phyloP scores from a whole-genome alignment of 2,113 vertebrate species.

The Mohoua ochrocephala region DNA sequence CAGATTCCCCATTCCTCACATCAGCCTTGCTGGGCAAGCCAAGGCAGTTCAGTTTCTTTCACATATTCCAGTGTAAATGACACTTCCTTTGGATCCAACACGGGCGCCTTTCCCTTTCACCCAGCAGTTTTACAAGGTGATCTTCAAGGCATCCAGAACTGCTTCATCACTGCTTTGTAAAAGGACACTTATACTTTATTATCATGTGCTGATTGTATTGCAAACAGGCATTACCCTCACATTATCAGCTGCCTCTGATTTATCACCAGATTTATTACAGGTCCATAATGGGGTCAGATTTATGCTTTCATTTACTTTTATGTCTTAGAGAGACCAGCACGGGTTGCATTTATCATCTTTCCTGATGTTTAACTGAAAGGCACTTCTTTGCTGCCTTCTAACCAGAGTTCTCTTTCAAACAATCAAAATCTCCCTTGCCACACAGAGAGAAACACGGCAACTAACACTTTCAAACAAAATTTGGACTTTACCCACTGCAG shows the following conservation, averaged over 20 bases:
- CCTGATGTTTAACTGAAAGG: not conserved
- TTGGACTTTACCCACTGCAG: not conserved
- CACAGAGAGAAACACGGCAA: not conserved
- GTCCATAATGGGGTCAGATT: not conserved
- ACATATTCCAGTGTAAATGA: not conserved
- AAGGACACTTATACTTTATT: not conserved
- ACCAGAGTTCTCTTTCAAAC: not conserved
- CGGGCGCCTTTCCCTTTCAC: not conserved
- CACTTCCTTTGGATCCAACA: not conserved
- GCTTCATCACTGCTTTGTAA: not conserved
- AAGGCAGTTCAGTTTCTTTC: not conserved
- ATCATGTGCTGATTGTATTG: not conserved
- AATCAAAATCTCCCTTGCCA: not conserved
- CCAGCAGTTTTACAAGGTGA: not conserved
- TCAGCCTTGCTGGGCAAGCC: not conserved
- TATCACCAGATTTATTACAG: not conserved
- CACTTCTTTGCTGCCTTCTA: not conserved
- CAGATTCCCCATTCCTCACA: not conserved
- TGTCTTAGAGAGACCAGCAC: not conserved
- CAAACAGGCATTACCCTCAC: conserved; percentile 13
- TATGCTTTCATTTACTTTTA: conserved; percentile 1
- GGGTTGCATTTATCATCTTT: not conserved
- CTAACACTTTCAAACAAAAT: not conserved
- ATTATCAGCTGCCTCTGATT: conserved; percentile 27
- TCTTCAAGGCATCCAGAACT: not conserved